Evolutionary conservation across 2,888 invertebrate genomes (phyloP).

Genomic region (Neria commutata): DNA sequence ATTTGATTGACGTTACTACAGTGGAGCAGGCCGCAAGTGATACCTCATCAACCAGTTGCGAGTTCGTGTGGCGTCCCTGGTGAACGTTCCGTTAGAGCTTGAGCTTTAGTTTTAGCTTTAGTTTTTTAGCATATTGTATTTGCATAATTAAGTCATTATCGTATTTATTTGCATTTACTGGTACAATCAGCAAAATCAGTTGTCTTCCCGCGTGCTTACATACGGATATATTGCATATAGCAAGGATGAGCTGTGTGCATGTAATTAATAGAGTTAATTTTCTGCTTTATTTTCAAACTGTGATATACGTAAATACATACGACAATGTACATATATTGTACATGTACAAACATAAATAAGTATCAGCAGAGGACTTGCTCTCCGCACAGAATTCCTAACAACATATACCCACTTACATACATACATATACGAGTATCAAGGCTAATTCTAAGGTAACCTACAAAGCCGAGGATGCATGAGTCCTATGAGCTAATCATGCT

Average conservation of each 20-base stretch:
- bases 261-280: slow-evolving; percentile 32
- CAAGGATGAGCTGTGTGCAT: too few species aligned
- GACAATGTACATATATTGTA: slow-evolving; percentile 1
- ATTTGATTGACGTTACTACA: slow-evolving; percentile 51
- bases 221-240: too few species aligned
- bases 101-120: neutral
- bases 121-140: neutral
- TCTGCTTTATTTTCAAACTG: slow-evolving; percentile 42
- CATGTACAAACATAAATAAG: too few species aligned
- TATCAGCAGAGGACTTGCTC: too few species aligned
- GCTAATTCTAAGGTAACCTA: too few species aligned
- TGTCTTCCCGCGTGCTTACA: slow-evolving; percentile 42
- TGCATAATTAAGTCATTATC: slow-evolving; percentile 7
- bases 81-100: slow-evolving; percentile 30
- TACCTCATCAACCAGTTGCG: slow-evolving; percentile 44
- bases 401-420: slow-evolving; percentile 13
- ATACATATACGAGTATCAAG: slow-evolving; percentile 25
- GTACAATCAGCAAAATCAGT: slow-evolving; percentile 41
- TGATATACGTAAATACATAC: slow-evolving; percentile 37
- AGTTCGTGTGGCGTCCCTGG: slow-evolving; percentile 55
- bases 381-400: neutral
- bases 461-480: too few species aligned
- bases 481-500: too few species aligned
- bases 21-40: slow-evolving; percentile 43
- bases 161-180: neutral